phyloP scores from a whole-genome alignment of 2,797 vertebrate species.

The Sebastes diaconus region DNA sequence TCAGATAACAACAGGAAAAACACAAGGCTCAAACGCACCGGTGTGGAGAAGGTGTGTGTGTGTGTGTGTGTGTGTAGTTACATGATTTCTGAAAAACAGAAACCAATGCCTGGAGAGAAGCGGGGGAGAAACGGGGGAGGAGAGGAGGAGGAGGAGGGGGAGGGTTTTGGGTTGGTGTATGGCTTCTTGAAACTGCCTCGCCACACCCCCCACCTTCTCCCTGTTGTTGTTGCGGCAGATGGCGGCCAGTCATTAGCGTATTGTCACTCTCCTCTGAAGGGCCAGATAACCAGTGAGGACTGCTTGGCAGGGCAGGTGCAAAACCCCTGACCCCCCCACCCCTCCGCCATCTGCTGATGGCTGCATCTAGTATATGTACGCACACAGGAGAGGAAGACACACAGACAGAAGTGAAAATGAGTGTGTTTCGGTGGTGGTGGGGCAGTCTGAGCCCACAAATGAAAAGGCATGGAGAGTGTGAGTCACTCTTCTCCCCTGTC shows the following conservation, averaged over 20 bases:
- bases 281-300: conserved; percentile 83
- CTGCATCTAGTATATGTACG: conserved; percentile 37
- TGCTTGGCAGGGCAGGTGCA: conserved; percentile 88
- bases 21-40: conserved; percentile 4
- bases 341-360: conserved; percentile 68
- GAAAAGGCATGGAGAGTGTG: conserved; percentile 44
- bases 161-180: conserved; percentile 11
- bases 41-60: conserved; percentile 36
- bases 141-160: neutral
- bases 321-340: conserved; percentile 84
- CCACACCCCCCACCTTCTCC: conserved; percentile 65
- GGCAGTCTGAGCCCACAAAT: conserved; percentile 42
- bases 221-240: conserved; percentile 83
- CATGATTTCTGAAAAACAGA: conserved; percentile 74
- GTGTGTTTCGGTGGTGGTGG: neutral
- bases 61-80: conserved; percentile 39
- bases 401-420: conserved; percentile 33
- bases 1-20: conserved; percentile 45
- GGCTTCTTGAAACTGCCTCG: conserved; percentile 57
- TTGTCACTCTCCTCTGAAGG: conserved; percentile 85
- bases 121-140: conserved; percentile 26
- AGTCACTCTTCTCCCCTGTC: conserved; percentile 48
- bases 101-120: conserved; percentile 58
- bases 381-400: conserved; percentile 35
- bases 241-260: conserved; percentile 87